Base-by-base conservation (phyloP, 2,113 vertebrate species). In the Cromileptes altivelis region DNA sequence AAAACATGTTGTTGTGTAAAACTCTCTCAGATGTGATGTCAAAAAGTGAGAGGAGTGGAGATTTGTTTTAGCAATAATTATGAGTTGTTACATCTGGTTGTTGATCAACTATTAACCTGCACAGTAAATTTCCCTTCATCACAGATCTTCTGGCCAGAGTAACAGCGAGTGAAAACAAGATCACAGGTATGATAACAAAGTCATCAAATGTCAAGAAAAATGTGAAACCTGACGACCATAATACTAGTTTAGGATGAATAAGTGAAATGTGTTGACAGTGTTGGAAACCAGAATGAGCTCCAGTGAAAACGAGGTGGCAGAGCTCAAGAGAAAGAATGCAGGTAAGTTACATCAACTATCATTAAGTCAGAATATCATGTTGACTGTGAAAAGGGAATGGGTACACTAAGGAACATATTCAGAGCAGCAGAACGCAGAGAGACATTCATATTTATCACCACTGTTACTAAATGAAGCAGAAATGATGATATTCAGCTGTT, bases 271-370 rank as follows among this genome's bases (percentile, higher is more conserved):
- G 18, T 57, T 68, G 13, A 42, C 27, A 82, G 80, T 9, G 4
- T 57, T 76, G 5, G 67, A 76, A 9, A 10, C 65, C 68, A 80
- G 58, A 71, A 40, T 80, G 18, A 63, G 10, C 58, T 71, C 57
- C 58, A 71, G 21, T 56, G 58, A 80, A 37, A 53, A 6, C 0
- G 21, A 61, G 49, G 19, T 76, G 23, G 55, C 56, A 25, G 37
- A 69, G 19, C 55, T 70, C 12, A 68, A 70, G 40, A 76, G 15
- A 70, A 50, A 37, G 30, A 63, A 57, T 15, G 18, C 67, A 58
- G 58, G 81, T 71, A 30, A 42, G 12, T 1, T 3, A 18, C 1
- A 52, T 17, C 7, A 69, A 33, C 65, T 18, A 4, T 8, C 6
- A 40, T 6, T 15, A 42, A 42, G 40, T 42, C 40, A 47, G 15